phyloP scores from a whole-genome alignment of 1,140 invertebrate species.

The Phocides pigmalion region DNA sequence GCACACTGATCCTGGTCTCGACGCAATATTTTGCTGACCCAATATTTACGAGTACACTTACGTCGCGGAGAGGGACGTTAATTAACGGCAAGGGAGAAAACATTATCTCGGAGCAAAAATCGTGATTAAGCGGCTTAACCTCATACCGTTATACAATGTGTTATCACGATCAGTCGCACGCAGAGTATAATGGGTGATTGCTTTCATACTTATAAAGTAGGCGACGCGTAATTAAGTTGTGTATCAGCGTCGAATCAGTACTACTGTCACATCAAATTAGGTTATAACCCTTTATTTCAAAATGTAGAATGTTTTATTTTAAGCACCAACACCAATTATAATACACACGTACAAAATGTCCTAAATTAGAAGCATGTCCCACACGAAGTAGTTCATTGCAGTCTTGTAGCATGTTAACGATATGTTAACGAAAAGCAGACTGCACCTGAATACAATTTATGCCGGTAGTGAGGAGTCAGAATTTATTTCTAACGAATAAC shows the following conservation, averaged over 20 bases:
- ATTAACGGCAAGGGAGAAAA: conserved; percentile 9
- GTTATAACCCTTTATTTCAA: no score
- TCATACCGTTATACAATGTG: not conserved
- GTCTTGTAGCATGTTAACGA: no score
- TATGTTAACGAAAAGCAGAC: no score
- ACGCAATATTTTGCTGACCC: not conserved
- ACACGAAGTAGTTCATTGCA: no score
- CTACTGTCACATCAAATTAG: not conserved
- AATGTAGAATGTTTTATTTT: no score
- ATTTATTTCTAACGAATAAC: no score
- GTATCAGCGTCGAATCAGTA: not conserved
- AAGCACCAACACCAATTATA: no score
- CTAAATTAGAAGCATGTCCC: no score
- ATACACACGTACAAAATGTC: no score
- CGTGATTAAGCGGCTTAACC: not conserved
- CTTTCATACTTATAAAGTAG: not conserved
- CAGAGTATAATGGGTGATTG: conserved; percentile 5
- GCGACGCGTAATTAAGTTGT: not conserved
- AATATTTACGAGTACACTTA: conserved; percentile 10
- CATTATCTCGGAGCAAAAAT: conserved; percentile 15
- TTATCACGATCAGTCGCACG: conserved; percentile 12
- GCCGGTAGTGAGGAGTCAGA: no score
- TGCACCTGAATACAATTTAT: no score
- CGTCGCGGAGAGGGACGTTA: conserved; percentile 6
- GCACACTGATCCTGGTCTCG: not conserved